Conservation (phyloP, 1,140 invertebrate genomes). For the Ceratosolen solmsi region DNA sequence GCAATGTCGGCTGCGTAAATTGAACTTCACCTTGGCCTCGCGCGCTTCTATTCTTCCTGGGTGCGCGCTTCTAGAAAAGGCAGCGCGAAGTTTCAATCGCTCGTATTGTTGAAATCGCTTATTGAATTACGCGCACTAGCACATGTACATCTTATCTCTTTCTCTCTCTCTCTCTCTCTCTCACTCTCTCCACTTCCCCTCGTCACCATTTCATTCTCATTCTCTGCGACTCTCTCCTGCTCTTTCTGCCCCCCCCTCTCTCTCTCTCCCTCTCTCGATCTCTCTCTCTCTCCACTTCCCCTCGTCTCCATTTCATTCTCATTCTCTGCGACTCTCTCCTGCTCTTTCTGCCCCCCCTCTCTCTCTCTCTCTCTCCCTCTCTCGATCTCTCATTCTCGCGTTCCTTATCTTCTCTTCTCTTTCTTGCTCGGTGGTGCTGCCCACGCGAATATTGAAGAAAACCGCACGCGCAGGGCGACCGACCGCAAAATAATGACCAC, state of each 20-base stretch:
- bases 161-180: background rate
- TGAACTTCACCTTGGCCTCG: slow-evolving; percentile 42
- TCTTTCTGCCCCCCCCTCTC: background rate
- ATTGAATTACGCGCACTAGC: slow-evolving; percentile 22
- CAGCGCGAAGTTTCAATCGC: slow-evolving; percentile 12
- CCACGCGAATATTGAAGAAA: slow-evolving; percentile 46
- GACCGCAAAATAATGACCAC: slow-evolving; percentile 42
- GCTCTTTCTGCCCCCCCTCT: background rate
- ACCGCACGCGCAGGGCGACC: slow-evolving; percentile 22
- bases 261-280: too few species aligned
- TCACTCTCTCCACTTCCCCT: too few species aligned
- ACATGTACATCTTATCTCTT: background rate
- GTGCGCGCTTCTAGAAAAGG: slow-evolving; percentile 20
- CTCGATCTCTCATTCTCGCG: too few species aligned
- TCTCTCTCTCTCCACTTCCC: too few species aligned
- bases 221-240: background rate
- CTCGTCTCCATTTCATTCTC: background rate
- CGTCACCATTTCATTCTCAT: background rate
- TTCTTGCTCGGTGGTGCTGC: background rate
- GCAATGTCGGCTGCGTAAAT: slow-evolving; percentile 39
- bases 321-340: background rate
- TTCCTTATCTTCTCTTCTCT: background rate
- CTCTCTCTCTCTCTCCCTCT: too few species aligned
- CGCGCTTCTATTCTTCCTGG: background rate
- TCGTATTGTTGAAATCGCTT: slow-evolving; percentile 37